phyloP scores from a whole-genome alignment of 2,113 vertebrate genomes.

The zebrafish (Danio rerio) region DNA sequence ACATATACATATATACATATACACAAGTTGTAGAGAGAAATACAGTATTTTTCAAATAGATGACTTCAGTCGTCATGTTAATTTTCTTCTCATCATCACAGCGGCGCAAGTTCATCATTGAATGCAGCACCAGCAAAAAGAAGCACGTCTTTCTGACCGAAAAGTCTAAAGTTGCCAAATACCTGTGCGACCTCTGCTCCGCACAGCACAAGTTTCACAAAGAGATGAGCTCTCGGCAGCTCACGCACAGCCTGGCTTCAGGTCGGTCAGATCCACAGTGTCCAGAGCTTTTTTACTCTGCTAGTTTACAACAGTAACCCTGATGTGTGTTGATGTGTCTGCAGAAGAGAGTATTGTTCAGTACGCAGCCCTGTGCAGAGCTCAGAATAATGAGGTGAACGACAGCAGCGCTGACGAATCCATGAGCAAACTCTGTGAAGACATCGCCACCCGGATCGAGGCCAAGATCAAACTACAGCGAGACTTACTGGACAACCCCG shows the following conservation, averaged over 20 bases:
- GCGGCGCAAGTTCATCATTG: slow-evolving; percentile 85
- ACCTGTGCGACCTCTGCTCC: slow-evolving; percentile 86
- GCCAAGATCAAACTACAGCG: slow-evolving; percentile 67
- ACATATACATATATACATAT: no score
- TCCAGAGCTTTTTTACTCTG: neutral
- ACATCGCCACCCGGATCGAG: slow-evolving; percentile 69
- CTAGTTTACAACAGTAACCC: neutral
- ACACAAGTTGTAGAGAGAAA: no score
- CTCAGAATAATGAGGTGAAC: slow-evolving; percentile 72
- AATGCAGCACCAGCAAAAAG: slow-evolving; percentile 82
- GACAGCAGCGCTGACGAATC: slow-evolving; percentile 68
- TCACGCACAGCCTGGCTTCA: slow-evolving; percentile 68
- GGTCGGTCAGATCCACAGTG: slow-evolving; percentile 68
- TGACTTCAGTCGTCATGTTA: neutral
- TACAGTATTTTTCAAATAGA: no score
- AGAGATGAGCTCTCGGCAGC: slow-evolving; percentile 81
- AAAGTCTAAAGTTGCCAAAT: slow-evolving; percentile 82
- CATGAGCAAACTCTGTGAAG: slow-evolving; percentile 79
- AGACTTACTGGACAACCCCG: slow-evolving; percentile 30
- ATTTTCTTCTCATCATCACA: slow-evolving; percentile 59
- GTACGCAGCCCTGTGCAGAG: slow-evolving; percentile 64
- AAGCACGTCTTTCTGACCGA: slow-evolving; percentile 84
- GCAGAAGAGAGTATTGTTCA: slow-evolving; percentile 68
- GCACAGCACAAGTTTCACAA: slow-evolving; percentile 88
- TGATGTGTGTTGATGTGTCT: neutral